Base-by-base conservation (phyloP, 2,888 invertebrate genomes). In the Notodonta ziczac region DNA sequence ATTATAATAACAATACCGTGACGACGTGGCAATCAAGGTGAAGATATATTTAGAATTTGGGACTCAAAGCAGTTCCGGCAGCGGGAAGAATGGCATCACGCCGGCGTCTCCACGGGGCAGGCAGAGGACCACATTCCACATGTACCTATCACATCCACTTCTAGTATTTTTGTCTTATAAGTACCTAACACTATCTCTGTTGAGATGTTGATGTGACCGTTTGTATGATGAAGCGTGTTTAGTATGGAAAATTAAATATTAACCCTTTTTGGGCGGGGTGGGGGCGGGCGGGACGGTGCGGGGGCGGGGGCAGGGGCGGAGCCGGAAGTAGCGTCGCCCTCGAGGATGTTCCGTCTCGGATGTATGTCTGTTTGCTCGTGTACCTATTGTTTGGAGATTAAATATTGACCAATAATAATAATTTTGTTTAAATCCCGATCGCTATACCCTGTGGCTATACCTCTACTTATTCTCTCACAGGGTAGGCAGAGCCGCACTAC, bases 241-340 rank as follows among this genome's bases (percentile, higher is more conserved):
- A 12, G 40, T 46, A 48, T 14, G 14, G 48, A 5, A 5, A n/a
- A 48, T 52, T 10, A 24, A 52, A 52, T 35, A 52, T 52, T 52
- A 52, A 52, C 32, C 12, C 52, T 52, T 52, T 35, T 5, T 10
- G 52, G 52, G 52, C 32, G 16, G 14, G 32, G 10, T 13, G 52
- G 32, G 12, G 32, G 16, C 24, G n/a, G n/a, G 24, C 14, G 51
- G 51, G 51, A 13, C 52, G 32, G 32, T 5, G 7, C 13, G 51
- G 24, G 32, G 63, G 63, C 52, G 58, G 60, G 5, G 48, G 40
- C 24, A 48, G 57, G 51, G 65, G 65, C 61, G 65, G 54, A 10
- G 44, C 61, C 65, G 61, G 62, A 59, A 56, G 24, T 48, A 57
- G 51, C 48, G 24, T 57, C 61, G 59, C 59, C 65, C 58, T 48